Percentiles rank a stretch among this genome's conserved stretches.
These are phyloP conservation scores for Crotophaga sulcirostris DNA, from an alignment of 2,113 vertebrate species.

Conservation along the genomic window DNA sequence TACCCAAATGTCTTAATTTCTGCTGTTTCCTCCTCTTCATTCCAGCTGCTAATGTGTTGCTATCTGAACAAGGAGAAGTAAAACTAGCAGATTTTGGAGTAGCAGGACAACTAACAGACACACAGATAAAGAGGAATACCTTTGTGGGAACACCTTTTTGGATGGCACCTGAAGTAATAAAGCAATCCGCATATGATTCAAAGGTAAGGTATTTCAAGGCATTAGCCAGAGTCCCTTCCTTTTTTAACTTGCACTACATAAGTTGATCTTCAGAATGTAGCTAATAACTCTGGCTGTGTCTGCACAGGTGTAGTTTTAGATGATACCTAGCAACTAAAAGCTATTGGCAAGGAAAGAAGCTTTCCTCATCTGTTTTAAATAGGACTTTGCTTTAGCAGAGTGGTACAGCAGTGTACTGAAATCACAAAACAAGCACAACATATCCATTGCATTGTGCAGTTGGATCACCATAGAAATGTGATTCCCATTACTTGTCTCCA, in stretches of 20 bases:
- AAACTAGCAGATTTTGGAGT: constrained; percentile 98
- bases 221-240: neutral
- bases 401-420: neutral
- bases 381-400: neutral
- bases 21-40: neutral
- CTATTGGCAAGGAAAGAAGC: neutral
- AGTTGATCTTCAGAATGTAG: neutral
- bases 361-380: neutral
- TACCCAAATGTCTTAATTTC: neutral
- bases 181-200: constrained; percentile 95
- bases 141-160: constrained; percentile 98
- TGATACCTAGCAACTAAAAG: neutral
- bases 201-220: constrained; percentile 79
- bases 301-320: neutral
- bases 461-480: neutral
- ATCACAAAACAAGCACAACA: neutral
- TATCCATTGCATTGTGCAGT: neutral
- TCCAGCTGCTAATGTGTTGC: constrained; percentile 93
- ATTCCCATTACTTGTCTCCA: neutral
- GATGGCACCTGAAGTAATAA: constrained; percentile 99
- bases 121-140: constrained; percentile 96
- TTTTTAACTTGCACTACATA: neutral
- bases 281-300: neutral
- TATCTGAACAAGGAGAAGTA: constrained; percentile 95
- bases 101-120: constrained; percentile 94